Percentiles rank a stretch among this genome's conserved stretches.
These are phyloP conservation scores for Azorinus chamasolen DNA, from an alignment of 2,888 invertebrate genomes.

Conservation along the genomic window DNA sequence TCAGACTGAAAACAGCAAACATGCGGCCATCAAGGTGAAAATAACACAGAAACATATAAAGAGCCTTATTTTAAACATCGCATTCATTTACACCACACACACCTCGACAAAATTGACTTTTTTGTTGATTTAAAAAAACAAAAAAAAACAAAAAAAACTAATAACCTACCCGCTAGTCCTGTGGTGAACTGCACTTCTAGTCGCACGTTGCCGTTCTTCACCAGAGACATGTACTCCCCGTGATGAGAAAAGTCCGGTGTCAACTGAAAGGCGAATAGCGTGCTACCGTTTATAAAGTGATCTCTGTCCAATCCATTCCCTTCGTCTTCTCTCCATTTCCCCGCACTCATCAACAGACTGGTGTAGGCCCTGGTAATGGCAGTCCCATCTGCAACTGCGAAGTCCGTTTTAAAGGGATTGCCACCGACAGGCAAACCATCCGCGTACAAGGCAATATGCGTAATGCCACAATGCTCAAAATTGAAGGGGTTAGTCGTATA, in stretches of 20 bases:
- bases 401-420: constrained; percentile 27
- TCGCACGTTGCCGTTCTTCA: constrained; percentile 24
- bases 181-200: constrained; percentile 25
- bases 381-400: constrained; percentile 1
- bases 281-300: constrained; percentile 21
- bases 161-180: constrained; percentile 22
- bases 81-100: too few species aligned
- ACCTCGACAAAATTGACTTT: too few species aligned
- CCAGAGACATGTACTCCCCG: constrained; percentile 34
- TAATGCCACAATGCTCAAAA: constrained; percentile 37
- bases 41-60: too few species aligned
- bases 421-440: constrained; percentile 40
- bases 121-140: too few species aligned
- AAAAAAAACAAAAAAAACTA: too few species aligned
- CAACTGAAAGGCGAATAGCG: constrained; percentile 37
- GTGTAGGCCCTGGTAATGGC: constrained; percentile 35
- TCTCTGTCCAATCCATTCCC: constrained; percentile 23
- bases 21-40: too few species aligned
- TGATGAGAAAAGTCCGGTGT: constrained; percentile 35
- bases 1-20: too few species aligned
- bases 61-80: too few species aligned
- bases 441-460: constrained; percentile 35
- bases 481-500: constrained; percentile 43
- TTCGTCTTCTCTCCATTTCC: constrained; percentile 37
- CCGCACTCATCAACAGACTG: constrained; percentile 12